A percentile compares a stretch with the other conserved stretches of the same genome.
Conservation (phyloP, 2,797 vertebrate genomes). For the Carduelis carduelis region DNA sequence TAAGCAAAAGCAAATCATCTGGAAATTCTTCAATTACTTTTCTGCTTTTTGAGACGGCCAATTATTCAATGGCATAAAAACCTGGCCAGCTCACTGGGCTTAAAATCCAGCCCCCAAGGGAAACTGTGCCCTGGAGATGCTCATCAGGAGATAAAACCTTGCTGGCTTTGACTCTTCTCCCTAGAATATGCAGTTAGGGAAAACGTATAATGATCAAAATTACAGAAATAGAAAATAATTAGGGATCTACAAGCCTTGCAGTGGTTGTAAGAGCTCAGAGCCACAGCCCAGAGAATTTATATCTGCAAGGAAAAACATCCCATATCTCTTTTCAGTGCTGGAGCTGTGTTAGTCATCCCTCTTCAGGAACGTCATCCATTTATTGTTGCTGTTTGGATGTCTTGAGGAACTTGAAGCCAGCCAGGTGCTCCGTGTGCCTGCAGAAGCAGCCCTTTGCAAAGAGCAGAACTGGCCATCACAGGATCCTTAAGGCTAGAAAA, state of each 20-base stretch:
- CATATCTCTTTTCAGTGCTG: not conserved
- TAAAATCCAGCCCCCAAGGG: not conserved
- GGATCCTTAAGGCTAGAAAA: not conserved
- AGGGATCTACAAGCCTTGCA: not conserved
- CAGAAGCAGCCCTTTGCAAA: not conserved
- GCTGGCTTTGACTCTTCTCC: not conserved
- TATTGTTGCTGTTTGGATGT: rapidly evolving
- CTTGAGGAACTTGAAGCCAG: not conserved
- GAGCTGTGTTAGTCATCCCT: not conserved
- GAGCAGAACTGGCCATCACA: not conserved
- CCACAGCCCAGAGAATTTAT: not conserved
- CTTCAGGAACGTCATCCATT: rapidly evolving
- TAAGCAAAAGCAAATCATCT: slow-evolving; percentile 7
- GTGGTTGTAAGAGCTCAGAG: not conserved
- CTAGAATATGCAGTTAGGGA: not conserved
- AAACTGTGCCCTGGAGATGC: not conserved
- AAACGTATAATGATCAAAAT: not conserved
- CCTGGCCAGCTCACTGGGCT: not conserved
- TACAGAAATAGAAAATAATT: not conserved
- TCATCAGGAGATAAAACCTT: not conserved
- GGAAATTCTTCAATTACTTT: slow-evolving; percentile 27
- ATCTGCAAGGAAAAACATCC: not conserved
- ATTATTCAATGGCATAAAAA: not conserved
- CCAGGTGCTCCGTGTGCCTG: not conserved
- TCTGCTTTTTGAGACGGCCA: not conserved